Evolutionary conservation across 23 tunicate genomes (phyloP).

Genomic region (Trididemnum clinides): DNA sequence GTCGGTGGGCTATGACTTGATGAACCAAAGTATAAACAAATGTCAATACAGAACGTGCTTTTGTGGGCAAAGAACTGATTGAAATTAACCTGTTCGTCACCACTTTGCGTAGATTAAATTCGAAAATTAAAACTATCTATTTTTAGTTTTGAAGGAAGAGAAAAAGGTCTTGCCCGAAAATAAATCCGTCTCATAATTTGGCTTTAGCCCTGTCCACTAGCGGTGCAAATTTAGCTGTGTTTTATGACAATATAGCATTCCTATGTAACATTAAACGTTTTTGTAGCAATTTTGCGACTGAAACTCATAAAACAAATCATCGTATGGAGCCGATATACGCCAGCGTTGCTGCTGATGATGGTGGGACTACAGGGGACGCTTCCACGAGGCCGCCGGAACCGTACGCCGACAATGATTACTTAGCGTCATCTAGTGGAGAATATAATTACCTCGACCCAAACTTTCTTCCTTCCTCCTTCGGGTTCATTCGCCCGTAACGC

Average conservation of each 20-base stretch:
- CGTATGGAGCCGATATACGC: conserved; percentile 85
- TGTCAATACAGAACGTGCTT: too few relatives aligned
- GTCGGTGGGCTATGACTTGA: too few relatives aligned
- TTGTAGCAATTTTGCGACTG: conserved; percentile 64
- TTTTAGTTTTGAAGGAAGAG: too few relatives aligned
- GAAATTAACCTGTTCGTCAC: too few relatives aligned
- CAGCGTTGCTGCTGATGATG: conserved; percentile 2
- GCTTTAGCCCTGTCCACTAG: too few relatives aligned
- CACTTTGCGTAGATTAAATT: too few relatives aligned
- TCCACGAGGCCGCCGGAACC: conserved; percentile 12
- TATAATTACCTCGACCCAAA: conserved; percentile 95
- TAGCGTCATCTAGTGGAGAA: conserved; percentile 57
- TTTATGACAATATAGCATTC: background rate
- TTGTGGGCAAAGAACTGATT: too few relatives aligned
- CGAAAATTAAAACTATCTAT: too few relatives aligned
- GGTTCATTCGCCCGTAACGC: background rate
- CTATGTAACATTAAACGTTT: background rate
- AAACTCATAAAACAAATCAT: conserved; percentile 59
- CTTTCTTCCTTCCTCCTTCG: conserved; percentile 57
- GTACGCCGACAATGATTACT: conserved; percentile 66
- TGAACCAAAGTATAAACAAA: too few relatives aligned
- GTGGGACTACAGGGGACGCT: background rate
- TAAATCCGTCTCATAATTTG: too few relatives aligned
- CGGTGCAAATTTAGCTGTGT: too few relatives aligned
- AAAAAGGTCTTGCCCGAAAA: too few relatives aligned